Evolutionary conservation across 2,113 vertebrate genomes (phyloP), one percentile per base, ranked within the genome.

Genomic region (Acanthochromis polyacanthus): DNA sequence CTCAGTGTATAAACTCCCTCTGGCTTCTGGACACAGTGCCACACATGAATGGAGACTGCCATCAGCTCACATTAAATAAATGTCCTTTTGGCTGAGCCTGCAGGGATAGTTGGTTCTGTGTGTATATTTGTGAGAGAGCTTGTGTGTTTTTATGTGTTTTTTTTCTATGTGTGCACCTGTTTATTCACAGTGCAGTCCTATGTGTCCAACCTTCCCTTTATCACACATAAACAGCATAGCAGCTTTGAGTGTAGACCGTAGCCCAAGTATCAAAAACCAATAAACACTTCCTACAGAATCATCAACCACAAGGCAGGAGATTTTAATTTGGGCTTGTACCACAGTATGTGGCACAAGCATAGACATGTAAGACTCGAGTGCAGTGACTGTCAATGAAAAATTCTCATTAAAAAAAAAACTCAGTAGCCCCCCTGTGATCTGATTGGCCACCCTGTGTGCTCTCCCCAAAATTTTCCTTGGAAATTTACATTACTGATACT

Each of bases 61-160:
- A 69, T 86, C 80, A 66, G 36, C 67, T 81, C 75, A 69, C 50
- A 70, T 87, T 67, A 78, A 83, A 77, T 76, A 80, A 72, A 4
- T 36, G 51, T 79, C 50, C 40, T 61, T 75, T 72, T 48, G 72
- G 81, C 77, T 46, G 30, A 60, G 57, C 80, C 80, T 67, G 68
- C 40, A 58, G 81, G 60, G 53, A 59, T 16, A 67, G 28, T 59
- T 57, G 58, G 12, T 40, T 6, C 10, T 45, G 20, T 60, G 20
- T 68, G 46, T 65, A n/a, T 6, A 15, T 59, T 17, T 67, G 23
- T 50, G 46, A 14, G 45, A 9, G 30, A 52, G 45, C 12, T 12
- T 5, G 50, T 4, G 0, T 67, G 19, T 72, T 4, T 30, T 4
- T 30, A 6, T 36, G 32, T 36, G 19, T 68, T 15, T 45, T 11